Evolutionary conservation across 2,888 invertebrate species (phyloP).

Genomic region (Noctua janthe): DNA sequence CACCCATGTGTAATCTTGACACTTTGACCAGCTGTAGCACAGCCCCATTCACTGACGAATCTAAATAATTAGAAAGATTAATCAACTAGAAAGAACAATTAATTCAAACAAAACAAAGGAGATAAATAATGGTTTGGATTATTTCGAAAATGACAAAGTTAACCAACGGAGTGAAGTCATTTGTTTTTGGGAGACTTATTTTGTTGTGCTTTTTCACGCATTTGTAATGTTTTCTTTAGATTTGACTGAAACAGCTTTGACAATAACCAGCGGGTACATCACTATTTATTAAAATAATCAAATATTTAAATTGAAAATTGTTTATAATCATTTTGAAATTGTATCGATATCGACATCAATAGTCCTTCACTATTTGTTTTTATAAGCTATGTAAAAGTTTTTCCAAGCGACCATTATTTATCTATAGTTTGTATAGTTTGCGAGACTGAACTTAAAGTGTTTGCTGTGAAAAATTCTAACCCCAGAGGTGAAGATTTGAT

Average conservation of each 20-base stretch:
- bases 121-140: conserved; percentile 43
- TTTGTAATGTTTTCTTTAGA: too few relatives aligned
- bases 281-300: neutral
- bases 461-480: conserved; percentile 21
- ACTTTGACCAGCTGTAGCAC: conserved; percentile 92
- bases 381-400: conserved; percentile 12
- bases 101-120: conserved; percentile 38
- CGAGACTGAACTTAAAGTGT: conserved; percentile 18
- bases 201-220: too few relatives aligned
- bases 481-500: conserved; percentile 30
- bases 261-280: neutral
- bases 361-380: conserved; percentile 9
- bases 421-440: conserved; percentile 19
- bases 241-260: neutral
- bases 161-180: conserved; percentile 30
- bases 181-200: conserved; percentile 8
- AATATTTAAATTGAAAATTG: neutral
- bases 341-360: neutral
- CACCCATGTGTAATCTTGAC: conserved; percentile 94
- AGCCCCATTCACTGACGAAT: conserved; percentile 92
- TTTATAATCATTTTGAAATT: neutral
- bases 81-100: conserved; percentile 40
- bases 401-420: conserved; percentile 35
- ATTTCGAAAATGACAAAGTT: conserved; percentile 41
- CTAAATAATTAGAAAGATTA: conserved; percentile 79